Conservation (phyloP, 2,888 invertebrate species). For the Drosophila imparisetae region DNA sequence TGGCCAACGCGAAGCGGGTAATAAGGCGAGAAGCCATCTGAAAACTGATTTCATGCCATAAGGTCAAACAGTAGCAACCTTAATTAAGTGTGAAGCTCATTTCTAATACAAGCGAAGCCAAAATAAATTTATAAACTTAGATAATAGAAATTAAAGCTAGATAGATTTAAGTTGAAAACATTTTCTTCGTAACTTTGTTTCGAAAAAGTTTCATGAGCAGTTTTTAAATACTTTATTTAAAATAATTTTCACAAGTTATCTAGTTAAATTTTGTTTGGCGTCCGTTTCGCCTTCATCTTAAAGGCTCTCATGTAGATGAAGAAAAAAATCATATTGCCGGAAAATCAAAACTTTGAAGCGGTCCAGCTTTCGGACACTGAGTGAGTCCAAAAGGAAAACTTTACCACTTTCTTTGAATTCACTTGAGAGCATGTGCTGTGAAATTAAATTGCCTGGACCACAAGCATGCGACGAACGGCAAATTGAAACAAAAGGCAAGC, state of each 20-base stretch:
- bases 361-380: neutral
- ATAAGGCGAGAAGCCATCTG: conserved; percentile 14
- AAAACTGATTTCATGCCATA: conserved; percentile 40
- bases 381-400: conserved; percentile 28
- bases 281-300: conserved; percentile 35
- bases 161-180: neutral
- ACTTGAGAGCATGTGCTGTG: conserved; percentile 17
- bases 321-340: conserved; percentile 44
- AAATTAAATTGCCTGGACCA: conserved; percentile 43
- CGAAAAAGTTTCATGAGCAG: neutral
- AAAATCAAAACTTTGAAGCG: conserved; percentile 21
- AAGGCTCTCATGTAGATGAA: conserved; percentile 27
- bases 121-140: neutral
- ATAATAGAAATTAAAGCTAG: neutral
- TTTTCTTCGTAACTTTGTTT: neutral
- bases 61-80: conserved; percentile 17
- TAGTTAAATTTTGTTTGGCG: conserved; percentile 13
- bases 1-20: conserved; percentile 15
- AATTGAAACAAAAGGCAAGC: conserved; percentile 28
- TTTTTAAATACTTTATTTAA: neutral
- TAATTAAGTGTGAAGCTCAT: conserved; percentile 24
- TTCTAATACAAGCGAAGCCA: neutral
- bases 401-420: conserved; percentile 31
- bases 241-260: conserved; percentile 4
- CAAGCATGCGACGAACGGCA: conserved; percentile 20